Evolutionary conservation across 2,888 invertebrate genomes (phyloP).

Genomic region (Rutpela maculata): DNA sequence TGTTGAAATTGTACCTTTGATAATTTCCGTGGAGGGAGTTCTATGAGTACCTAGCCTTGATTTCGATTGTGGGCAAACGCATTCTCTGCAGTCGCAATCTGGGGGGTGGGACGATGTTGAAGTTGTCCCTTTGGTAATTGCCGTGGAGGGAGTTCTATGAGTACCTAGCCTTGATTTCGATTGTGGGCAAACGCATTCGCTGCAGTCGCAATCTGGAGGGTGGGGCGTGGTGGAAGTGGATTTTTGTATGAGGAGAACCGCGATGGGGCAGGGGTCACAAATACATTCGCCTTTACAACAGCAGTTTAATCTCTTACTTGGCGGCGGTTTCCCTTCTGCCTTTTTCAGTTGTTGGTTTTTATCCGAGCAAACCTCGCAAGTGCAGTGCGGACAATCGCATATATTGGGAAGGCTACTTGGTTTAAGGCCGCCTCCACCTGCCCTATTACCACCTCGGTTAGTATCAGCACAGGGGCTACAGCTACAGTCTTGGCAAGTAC

Average conservation of each 20-base stretch:
- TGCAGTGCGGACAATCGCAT: conserved; percentile 51
- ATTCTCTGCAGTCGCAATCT: conserved; percentile 50
- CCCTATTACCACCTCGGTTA: neutral
- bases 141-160: neutral
- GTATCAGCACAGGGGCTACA: conserved; percentile 25
- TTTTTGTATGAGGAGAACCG: neutral
- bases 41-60: neutral
- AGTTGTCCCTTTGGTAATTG: neutral
- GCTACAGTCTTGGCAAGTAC: conserved; percentile 26
- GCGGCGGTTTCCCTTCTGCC: neutral
- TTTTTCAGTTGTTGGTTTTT: conserved; percentile 20
- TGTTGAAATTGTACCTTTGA: neutral
- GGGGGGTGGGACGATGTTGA: conserved; percentile 42
- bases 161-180: conserved; percentile 4
- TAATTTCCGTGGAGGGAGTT: too few species aligned
- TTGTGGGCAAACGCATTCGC: conserved; percentile 49
- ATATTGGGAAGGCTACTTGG: conserved; percentile 28
- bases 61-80: conserved; percentile 42
- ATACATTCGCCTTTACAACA: conserved; percentile 48
- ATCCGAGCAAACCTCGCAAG: conserved; percentile 44
- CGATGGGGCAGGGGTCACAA: conserved; percentile 47
- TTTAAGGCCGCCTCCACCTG: neutral
- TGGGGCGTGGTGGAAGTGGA: conserved; percentile 31
- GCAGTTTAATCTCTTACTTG: conserved; percentile 27
- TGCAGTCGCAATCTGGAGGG: conserved; percentile 49